Percentiles rank a stretch among this genome's conserved stretches.
Evolutionary conservation across 2,888 invertebrate genomes (phyloP).

Genomic region (Hartigia nigra): DNA sequence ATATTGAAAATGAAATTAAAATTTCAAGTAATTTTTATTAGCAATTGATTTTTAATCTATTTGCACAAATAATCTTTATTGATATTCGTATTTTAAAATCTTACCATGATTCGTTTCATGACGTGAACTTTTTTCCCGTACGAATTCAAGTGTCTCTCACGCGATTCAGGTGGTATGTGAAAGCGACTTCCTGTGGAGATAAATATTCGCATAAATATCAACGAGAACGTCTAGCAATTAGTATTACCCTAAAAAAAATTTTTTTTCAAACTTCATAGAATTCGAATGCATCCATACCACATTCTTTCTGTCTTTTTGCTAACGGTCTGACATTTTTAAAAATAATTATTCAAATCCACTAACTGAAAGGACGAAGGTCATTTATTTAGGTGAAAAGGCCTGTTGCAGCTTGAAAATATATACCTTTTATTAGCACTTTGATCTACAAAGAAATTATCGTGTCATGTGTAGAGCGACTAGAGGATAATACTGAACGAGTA

Average conservation of each 20-base stretch:
- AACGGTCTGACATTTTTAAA: background rate
- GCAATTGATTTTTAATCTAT: too few relatives aligned
- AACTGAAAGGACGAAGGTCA: background rate
- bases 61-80: background rate
- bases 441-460: conserved; percentile 1
- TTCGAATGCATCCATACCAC: too few relatives aligned
- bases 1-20: background rate
- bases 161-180: background rate
- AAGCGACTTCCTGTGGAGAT: background rate
- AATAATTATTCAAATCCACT: background rate
- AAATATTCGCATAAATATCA: background rate
- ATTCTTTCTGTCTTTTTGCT: too few relatives aligned
- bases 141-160: background rate
- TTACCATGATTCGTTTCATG: background rate
- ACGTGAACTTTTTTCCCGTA: background rate
- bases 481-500: background rate
- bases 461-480: background rate
- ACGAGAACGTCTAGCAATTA: too few relatives aligned
- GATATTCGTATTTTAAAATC: background rate
- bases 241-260: background rate
- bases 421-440: background rate
- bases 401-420: conserved; percentile 4
- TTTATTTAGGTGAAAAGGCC: background rate
- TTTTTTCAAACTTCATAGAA: too few relatives aligned
- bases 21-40: background rate